Evolutionary conservation across 2,113 vertebrate genomes (phyloP), one percentile per base, ranked within the genome.

Genomic region (Trematocara variabile): DNA sequence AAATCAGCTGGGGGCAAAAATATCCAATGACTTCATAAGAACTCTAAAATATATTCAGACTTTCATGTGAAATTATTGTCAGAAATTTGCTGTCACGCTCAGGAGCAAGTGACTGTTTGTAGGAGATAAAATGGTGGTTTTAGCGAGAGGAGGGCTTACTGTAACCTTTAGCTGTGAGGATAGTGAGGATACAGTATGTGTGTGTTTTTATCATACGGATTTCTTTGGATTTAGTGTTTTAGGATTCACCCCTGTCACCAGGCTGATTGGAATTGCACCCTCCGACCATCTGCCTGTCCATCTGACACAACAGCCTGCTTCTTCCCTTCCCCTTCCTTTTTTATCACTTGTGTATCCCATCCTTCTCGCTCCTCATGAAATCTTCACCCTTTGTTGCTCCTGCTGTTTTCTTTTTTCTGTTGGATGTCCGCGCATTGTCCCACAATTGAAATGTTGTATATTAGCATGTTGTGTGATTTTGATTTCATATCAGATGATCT

Each of bases 261-360:
- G 58, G 79, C 89, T 91, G 90, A 93, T 93, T 93, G 89, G 86
- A 94, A 81, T 87, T 14, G 30, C 77, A 87, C 73, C 88, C 87
- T 85, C 53, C 63, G 80, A 92, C 94, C 93, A 94, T 94, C 93
- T 94, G 93, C 84, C 87, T 88, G 39, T 92, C 92, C 93, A 94
- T 94, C 92, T 94, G 93, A 94, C 93, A 80, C 84, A 22, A 56
- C 87, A 81, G 88, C 83, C 88, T 81, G 83, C 83, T 87, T 54
- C 54, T 55, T 81, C 53, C 77, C 55, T 63, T 41, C 50, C 37
- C 41, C 65, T 85, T 58, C 44, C 39, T 77, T 81, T 85, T 68
- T 25, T 39, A 53, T 52, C 78, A 44, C 79, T 56, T 54, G 56
- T 60, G 37, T 52, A 11, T 78, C 84, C 75, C 80, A 55, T 46